Evolutionary conservation across 2,888 invertebrate species (phyloP), one percentile per base, ranked within the genome.

Genomic region (Camptogramma bilineatum): DNA sequence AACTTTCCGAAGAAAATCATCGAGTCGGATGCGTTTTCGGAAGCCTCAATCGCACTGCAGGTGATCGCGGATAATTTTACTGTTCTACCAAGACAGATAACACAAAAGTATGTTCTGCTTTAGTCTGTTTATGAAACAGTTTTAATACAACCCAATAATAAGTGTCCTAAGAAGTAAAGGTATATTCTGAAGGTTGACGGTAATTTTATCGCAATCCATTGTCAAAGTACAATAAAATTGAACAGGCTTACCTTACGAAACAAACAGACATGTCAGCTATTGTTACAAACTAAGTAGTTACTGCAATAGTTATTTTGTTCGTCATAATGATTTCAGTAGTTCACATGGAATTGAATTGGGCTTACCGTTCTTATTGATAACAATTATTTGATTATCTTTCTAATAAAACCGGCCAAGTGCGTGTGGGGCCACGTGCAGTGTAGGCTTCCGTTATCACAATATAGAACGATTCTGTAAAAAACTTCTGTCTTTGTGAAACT

Each of bases 201-300:
- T 69, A 71, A 51, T 73, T 55, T 59, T 62, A 62, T 59, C 66
- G 76, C 78, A 81, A 79, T 64, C 79, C 68, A 81, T 80, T 80
- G 80, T 80, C 80, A 79, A 74, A 80, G 73, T 73, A 80, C 80
- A 80, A 80, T 70, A 70, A 72, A 70, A 72, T 68, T 70, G 69
- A 70, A 67, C 63, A 51, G 55, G 56, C 64, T 63, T 65, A 56
- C 61, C 65, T 72, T 72, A 62, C 70, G 64, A 68, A 70, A 66
- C 62, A 47, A 42, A 62, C 62, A 19, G n/a, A 70, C 59, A 50
- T 57, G 65, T 60, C 63, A 62, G 64, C 65, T 62, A 70, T 71
- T 72, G 72, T 72, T 65, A 48, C 60, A 52, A 31, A 52, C 58
- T 60, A 64, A 68, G 62, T 64, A 66, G 65, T 52, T 61, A 60